Base-by-base conservation (phyloP, 2,888 invertebrate species). In the Drosophila glabriapex region DNA sequence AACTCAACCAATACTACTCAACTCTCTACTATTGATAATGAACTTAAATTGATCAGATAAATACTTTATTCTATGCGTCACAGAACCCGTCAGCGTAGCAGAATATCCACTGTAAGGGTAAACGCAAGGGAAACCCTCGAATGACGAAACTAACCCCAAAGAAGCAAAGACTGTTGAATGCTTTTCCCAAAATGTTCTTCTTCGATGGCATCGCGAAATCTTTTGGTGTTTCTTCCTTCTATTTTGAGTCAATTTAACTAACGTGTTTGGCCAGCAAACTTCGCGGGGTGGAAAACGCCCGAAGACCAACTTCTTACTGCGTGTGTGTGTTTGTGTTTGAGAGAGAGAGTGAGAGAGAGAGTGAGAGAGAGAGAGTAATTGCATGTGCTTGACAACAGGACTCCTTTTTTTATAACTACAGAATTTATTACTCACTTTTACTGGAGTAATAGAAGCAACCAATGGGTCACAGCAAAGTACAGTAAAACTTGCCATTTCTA, bases 201-300 rank as follows among this genome's bases (percentile, higher is more conserved):
- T 62, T 65, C 25, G 56, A 50, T 67, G 59, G 76, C 62, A 76
- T 61, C 71, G 76, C 78, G 53, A 78, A 82, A 76, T 85, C 70
- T 60, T 80, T 74, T 12, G 25, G 29, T 58, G 58, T 60, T 74
- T 35, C 4, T 16, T 69, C 66, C 60, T 64, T 59, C 46, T 58
- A 66, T 52, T 76, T 73, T 71, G 64, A 69, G 70, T 68, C 77
- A 74, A 77, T 89, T 89, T 73, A 87, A 90, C 89, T 79, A 82
- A 60, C 71, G 62, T 90, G 82, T 86, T 86, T 83, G 68, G 62
- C 89, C 89, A 83, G 67, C 90, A 89, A 89, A 89, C 86, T 39
- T 67, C 68, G 84, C 89, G 89, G 90, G 90, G 90, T 90, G 90
- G 90, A 88, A 90, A 90, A 70, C 80, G 76, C 89, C 52, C 56